These are phyloP conservation scores for Drosophila pegasa DNA, from an alignment of 2,888 invertebrate genomes.

Conservation along the genomic window DNA sequence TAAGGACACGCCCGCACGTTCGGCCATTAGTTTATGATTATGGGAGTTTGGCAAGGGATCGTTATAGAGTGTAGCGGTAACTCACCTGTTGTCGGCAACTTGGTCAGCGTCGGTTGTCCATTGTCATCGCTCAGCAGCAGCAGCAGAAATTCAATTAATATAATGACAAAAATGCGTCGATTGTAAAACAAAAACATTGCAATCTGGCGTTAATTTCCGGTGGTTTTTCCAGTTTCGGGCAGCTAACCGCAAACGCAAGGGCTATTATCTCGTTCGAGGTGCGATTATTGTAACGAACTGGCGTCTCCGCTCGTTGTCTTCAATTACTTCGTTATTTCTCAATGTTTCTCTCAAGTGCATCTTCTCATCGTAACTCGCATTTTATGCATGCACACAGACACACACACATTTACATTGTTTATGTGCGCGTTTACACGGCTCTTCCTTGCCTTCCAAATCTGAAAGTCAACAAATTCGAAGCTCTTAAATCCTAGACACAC, in stretches of 20 bases:
- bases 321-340: constrained; percentile 26
- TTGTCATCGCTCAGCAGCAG: constrained; percentile 75
- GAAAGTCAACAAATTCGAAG: constrained; percentile 23
- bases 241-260: constrained; percentile 33
- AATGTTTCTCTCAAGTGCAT: constrained; percentile 37
- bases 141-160: constrained; percentile 85
- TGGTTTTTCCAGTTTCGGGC: constrained; percentile 35
- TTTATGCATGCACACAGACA: constrained; percentile 42
- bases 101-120: constrained; percentile 76
- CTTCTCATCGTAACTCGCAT: constrained; percentile 41
- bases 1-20: constrained; percentile 64
- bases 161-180: constrained; percentile 87
- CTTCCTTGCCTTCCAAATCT: constrained; percentile 24
- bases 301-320: constrained; percentile 21
- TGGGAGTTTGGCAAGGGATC: constrained; percentile 45
- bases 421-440: constrained; percentile 21
- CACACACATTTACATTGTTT: constrained; percentile 44
- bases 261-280: constrained; percentile 17
- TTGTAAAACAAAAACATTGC: constrained; percentile 90
- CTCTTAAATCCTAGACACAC: neutral
- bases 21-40: constrained; percentile 71
- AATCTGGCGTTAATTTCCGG: constrained; percentile 85
- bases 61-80: constrained; percentile 7
- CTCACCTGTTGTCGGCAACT: constrained; percentile 81
- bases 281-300: constrained; percentile 14